Conservation (phyloP, 2,113 vertebrate species). For the Kobus ellipsiprymnus region DNA sequence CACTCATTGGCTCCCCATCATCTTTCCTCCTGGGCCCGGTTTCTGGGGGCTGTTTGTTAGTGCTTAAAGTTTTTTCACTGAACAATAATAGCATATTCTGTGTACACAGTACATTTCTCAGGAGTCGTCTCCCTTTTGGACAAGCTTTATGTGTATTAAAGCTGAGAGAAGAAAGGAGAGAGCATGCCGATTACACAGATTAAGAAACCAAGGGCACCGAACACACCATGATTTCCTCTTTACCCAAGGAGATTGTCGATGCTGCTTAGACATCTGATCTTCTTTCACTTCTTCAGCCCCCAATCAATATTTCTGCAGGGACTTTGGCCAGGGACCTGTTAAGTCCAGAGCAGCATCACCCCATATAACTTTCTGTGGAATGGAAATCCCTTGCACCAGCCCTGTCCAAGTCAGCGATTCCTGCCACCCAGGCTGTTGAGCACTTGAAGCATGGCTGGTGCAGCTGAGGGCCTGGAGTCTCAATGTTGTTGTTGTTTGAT, state of each 20-base stretch:
- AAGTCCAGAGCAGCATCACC: neutral
- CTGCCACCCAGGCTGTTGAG: neutral
- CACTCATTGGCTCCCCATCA: neutral
- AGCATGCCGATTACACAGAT: neutral
- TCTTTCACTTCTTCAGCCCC: neutral
- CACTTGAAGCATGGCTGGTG: neutral
- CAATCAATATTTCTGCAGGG: neutral
- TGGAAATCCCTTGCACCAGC: neutral
- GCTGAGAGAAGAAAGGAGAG: neutral
- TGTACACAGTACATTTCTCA: neutral
- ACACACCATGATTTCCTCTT: neutral
- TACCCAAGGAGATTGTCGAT: neutral
- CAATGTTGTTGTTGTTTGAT: neutral
- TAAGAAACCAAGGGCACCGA: neutral
- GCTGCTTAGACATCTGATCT: neutral
- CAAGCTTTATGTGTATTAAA: neutral
- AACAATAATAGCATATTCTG: neutral
- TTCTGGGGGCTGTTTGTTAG: neutral
- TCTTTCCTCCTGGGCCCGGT: neutral
- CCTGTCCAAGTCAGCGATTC: rapidly evolving
- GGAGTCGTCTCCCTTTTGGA: neutral
- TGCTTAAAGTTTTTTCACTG: neutral
- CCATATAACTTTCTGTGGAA: neutral
- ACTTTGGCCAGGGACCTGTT: neutral
- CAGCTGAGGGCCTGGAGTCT: neutral